phyloP scores from a whole-genome alignment of 2,113 vertebrate species.

The Dinomys branickii region DNA sequence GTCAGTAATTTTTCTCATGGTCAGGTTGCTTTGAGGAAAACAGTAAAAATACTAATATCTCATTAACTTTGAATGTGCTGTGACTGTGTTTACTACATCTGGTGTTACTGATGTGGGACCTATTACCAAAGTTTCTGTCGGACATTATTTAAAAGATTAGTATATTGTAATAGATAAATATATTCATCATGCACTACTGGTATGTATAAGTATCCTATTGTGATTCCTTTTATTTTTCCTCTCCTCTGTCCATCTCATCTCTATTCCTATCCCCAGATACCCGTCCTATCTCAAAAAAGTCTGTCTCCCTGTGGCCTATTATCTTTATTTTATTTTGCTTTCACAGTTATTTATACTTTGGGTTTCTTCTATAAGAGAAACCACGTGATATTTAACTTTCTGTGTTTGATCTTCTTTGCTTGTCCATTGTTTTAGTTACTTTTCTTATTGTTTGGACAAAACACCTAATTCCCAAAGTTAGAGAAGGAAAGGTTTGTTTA shows the following conservation, averaged over 20 bases:
- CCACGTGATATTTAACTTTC: background rate
- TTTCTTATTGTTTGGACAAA: background rate
- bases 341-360: background rate
- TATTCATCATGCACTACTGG: background rate
- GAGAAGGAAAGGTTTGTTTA: background rate
- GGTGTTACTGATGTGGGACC: background rate
- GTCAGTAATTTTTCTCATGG: background rate
- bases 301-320: background rate
- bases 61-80: background rate
- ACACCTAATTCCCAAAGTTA: background rate
- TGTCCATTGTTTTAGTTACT: background rate
- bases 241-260: background rate
- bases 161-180: background rate
- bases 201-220: background rate
- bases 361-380: background rate
- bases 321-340: background rate
- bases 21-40: background rate
- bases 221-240: background rate
- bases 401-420: background rate
- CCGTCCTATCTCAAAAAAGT: background rate
- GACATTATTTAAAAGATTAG: background rate
- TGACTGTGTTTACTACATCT: background rate
- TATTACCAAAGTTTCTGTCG: conserved; percentile 7
- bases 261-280: background rate
- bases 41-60: background rate